These are phyloP conservation scores for Procambarus clarkii DNA, from an alignment of 1,140 invertebrate species.

Conservation along the genomic window DNA sequence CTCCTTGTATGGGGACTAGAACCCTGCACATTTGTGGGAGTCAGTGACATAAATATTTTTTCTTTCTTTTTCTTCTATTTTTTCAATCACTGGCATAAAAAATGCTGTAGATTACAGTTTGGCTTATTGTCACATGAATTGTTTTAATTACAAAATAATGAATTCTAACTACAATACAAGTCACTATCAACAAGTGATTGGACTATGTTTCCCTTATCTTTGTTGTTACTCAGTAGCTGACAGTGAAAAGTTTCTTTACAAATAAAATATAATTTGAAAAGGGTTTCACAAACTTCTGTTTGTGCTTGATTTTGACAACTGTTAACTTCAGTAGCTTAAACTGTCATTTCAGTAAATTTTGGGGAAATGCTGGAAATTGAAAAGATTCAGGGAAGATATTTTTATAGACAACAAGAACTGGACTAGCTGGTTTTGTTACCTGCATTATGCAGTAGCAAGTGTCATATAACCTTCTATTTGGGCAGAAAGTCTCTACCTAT, in stretches of 20 bases:
- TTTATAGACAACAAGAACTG: not conserved
- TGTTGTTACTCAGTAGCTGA: not conserved
- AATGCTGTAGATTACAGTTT: no score
- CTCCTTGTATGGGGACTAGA: no score
- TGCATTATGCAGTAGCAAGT: not conserved
- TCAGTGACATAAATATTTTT: no score
- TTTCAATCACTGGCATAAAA: no score
- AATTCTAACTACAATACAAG: no score
- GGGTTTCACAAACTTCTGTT: not conserved
- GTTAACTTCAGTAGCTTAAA: not conserved
- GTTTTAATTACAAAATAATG: no score
- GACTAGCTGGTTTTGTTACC: not conserved
- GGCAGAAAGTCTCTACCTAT: not conserved
- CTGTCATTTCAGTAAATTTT: not conserved
- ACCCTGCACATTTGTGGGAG: no score
- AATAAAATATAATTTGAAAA: not conserved
- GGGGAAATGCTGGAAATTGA: not conserved
- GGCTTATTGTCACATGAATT: no score
- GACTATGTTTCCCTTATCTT: no score
- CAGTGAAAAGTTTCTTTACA: not conserved
- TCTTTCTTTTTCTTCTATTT: no score
- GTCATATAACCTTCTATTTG: not conserved
- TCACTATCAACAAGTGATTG: no score
- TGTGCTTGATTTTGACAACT: not conserved
- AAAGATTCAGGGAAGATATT: not conserved